phyloP scores from a whole-genome alignment of 2,888 invertebrate species.

The Macrophya annulata region DNA sequence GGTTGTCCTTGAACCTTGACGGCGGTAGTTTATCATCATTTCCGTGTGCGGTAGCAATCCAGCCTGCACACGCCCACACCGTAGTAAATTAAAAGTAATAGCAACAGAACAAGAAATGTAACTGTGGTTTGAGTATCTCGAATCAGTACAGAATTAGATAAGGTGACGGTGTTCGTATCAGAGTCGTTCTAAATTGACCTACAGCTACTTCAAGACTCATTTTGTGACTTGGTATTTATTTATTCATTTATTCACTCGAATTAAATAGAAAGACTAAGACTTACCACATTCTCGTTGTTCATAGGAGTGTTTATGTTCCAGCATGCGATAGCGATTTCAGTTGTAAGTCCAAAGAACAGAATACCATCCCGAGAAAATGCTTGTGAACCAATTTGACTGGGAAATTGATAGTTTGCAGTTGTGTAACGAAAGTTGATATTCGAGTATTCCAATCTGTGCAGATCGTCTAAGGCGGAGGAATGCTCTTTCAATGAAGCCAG shows the following conservation, averaged over 20 bases:
- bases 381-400: slow-evolving; percentile 70
- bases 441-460: slow-evolving; percentile 57
- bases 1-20: slow-evolving; percentile 1
- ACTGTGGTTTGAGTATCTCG: neutral
- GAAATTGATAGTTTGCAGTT: slow-evolving; percentile 59
- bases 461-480: slow-evolving; percentile 47
- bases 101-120: neutral
- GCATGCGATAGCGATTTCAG: slow-evolving; percentile 74
- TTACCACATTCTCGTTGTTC: slow-evolving; percentile 68
- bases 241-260: neutral
- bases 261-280: slow-evolving; percentile 50
- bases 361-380: slow-evolving; percentile 74
- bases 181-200: neutral
- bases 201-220: neutral
- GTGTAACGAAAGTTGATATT: slow-evolving; percentile 59
- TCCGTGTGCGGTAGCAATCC: slow-evolving; percentile 1
- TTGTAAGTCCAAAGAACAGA: slow-evolving; percentile 75
- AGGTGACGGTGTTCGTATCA: neutral
- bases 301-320: slow-evolving; percentile 72
- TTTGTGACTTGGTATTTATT: neutral
- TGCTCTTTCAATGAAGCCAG: slow-evolving; percentile 66
- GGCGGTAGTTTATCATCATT: neutral
- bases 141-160: slow-evolving; percentile 9
- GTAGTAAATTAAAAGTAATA: neutral
- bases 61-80: neutral